Percentiles rank a stretch among this genome's conserved stretches.
Conservation (phyloP, 2,888 invertebrate species). For the Pterostichus niger region DNA sequence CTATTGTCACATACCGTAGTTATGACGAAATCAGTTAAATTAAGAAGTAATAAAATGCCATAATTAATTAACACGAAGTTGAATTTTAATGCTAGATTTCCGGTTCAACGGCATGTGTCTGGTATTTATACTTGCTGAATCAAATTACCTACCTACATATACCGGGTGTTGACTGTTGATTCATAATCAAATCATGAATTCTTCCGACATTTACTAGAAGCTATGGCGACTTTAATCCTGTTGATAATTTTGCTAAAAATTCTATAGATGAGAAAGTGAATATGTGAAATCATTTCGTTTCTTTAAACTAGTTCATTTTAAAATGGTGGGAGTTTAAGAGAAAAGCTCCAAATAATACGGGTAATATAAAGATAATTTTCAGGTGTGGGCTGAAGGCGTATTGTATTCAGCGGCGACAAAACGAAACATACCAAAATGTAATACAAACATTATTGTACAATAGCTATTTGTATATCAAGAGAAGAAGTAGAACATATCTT, state of each 20-base stretch:
- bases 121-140: slow-evolving; percentile 39
- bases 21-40: slow-evolving; percentile 40
- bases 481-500: no score
- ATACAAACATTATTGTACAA: no score
- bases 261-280: no score
- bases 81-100: slow-evolving; percentile 52
- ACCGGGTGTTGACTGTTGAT: slow-evolving; percentile 30
- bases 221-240: no score
- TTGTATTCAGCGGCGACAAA: no score
- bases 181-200: background rate
- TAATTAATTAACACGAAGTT: slow-evolving; percentile 45
- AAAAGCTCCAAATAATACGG: background rate
- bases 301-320: no score
- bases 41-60: slow-evolving; percentile 41
- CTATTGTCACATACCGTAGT: slow-evolving; percentile 12
- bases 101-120: slow-evolving; percentile 2
- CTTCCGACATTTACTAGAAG: no score
- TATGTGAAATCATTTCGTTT: no score
- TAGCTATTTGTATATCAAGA: no score
- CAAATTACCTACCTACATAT: background rate
- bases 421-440: no score
- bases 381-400: no score
- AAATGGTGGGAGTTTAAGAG: background rate
- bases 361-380: background rate
- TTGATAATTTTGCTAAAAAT: no score